phyloP scores from a whole-genome alignment of 2,113 vertebrate genomes.

The Loxodonta africana region DNA sequence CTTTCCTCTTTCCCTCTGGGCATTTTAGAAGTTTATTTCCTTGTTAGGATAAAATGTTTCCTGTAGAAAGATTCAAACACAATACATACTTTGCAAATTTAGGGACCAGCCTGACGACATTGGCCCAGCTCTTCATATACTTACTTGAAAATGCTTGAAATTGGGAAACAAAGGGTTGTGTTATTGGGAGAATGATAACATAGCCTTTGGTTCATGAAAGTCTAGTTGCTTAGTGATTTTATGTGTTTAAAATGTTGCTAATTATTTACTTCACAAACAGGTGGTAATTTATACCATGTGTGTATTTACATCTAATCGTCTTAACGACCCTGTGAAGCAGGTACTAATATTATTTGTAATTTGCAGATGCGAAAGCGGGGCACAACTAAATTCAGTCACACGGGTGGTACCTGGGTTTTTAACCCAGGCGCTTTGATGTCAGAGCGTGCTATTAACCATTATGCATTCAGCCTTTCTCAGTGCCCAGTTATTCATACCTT shows the following conservation, averaged over 20 bases:
- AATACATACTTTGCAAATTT: neutral
- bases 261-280: conserved; percentile 11
- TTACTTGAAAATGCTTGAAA: neutral
- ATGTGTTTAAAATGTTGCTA: neutral
- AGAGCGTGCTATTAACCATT: neutral
- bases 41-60: neutral
- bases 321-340: neutral
- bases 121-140: neutral
- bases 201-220: neutral
- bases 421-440: neutral
- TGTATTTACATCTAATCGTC: neutral
- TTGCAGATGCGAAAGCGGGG: neutral
- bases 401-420: neutral
- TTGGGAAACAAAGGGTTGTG: neutral
- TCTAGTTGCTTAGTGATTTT: neutral
- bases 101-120: neutral
- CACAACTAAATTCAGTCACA: neutral
- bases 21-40: neutral
- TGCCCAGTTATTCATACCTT: neutral
- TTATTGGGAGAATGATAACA: neutral
- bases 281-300: neutral
- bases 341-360: neutral
- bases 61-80: neutral
- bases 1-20: neutral
- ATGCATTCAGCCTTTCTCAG: neutral